Conservation (phyloP, 2,113 vertebrate species). For the Ahaetulla prasina region DNA sequence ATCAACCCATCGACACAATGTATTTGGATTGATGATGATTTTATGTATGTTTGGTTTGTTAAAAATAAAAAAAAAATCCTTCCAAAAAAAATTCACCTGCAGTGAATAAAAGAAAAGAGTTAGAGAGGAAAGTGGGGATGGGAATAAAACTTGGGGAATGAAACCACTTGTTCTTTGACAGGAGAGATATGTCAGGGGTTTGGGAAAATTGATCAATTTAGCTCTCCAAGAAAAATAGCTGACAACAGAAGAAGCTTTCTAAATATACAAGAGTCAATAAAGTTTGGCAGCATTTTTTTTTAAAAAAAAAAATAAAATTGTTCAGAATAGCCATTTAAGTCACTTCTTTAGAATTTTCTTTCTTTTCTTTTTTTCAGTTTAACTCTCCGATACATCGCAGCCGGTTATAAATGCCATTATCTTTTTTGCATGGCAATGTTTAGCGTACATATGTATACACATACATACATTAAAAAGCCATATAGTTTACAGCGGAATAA, state of each 20-base stretch:
- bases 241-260: background rate
- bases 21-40: too few relatives aligned
- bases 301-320: background rate
- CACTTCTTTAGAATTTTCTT: background rate
- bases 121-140: too few relatives aligned
- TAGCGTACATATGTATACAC: background rate
- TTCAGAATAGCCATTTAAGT: background rate
- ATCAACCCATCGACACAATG: too few relatives aligned
- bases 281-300: background rate
- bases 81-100: background rate
- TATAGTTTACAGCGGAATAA: background rate
- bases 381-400: background rate
- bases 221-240: background rate
- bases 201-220: background rate
- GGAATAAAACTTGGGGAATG: background rate
- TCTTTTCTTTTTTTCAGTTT: background rate
- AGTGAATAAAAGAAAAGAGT: background rate
- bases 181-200: background rate
- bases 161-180: background rate
- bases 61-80: too few relatives aligned
- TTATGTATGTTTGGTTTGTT: too few relatives aligned
- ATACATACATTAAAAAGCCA: background rate
- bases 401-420: background rate
- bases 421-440: background rate
- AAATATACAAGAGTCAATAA: background rate